Base-by-base conservation (phyloP, 2,113 vertebrate genomes). In the Limanda limanda region DNA sequence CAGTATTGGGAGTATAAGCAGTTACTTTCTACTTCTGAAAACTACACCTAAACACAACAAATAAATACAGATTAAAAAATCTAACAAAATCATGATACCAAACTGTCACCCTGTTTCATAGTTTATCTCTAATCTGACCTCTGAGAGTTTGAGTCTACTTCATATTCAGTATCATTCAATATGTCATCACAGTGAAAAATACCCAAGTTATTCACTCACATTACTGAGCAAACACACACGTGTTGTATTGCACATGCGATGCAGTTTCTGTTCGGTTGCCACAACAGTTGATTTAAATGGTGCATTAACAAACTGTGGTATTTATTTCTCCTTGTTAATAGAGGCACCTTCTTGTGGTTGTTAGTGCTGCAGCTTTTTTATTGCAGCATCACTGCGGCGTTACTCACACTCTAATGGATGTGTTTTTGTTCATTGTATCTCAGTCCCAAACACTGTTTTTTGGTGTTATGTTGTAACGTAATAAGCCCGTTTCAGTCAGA, bases 391-490 rank as follows among this genome's bases (percentile, higher is more conserved):
- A 75, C 42, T 67, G 65, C 45, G 35, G 69, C 13, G 9, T 63
- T 71, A 45, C 76, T 82, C 74, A 63, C 68, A 61, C 76, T 64
- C 76, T 52, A 48, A 68, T 65, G 68, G 57, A 79, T 70, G 68
- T 80, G 70, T 79, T 74, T 48, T 73, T 75, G 25, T 71, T 71
- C n/a, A 47, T 3, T 65, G 65, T 42, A 54, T 65, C 58, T 66
- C 78, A 64, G 65, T 54, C 45, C 71, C 15, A 24, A 42, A 67
- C 63, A 76, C 69, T 51, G 40, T 13, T n/a, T 51, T 60, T 37
- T 10, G 6, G 64, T 64, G 21, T 61, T 47, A n/a, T 27, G 25
- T 15, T 54, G 60, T 13, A 70, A 23, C 61, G 66, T 8, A 18
- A 21, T 6, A 20, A 37, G 18, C 11, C 47, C 18, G 47, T 51